Conservation (phyloP, 1,140 invertebrate species). For the Euschistus heros region DNA sequence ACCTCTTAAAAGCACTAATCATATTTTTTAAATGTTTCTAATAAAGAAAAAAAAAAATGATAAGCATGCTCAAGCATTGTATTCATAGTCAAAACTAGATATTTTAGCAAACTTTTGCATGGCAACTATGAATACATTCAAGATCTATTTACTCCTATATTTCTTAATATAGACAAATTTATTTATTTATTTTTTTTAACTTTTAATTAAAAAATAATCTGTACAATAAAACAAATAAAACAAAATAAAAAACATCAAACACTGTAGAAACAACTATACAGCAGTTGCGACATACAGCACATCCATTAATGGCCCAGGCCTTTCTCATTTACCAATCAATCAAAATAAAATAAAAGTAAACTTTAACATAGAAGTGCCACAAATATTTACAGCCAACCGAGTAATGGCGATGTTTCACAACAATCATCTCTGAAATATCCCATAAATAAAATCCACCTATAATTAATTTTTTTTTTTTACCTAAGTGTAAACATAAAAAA, state of each 20-base stretch:
- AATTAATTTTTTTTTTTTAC: too few species aligned
- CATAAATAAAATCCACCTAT: too few species aligned
- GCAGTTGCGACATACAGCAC: constrained; percentile 22
- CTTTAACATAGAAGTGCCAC: background rate
- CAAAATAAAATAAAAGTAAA: background rate
- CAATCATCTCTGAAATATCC: too few species aligned
- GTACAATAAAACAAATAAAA: constrained; percentile 5
- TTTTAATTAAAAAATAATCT: background rate
- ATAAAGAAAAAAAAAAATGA: background rate
- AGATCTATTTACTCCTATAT: constrained; percentile 19
- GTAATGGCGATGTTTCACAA: background rate
- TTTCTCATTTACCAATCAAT: background rate
- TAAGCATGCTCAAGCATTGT: constrained; percentile 25
- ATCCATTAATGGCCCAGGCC: constrained; percentile 12
- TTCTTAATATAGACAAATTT: constrained; percentile 12
- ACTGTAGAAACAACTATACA: constrained; percentile 16
- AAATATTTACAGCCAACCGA: constrained; percentile 10
- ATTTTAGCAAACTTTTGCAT: constrained; percentile 13
- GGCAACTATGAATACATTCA: constrained; percentile 24
- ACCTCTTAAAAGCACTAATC: constrained; percentile 17
- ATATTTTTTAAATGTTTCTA: background rate
- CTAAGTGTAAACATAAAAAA: too few species aligned
- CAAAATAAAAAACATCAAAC: constrained; percentile 14
- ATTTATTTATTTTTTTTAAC: background rate
- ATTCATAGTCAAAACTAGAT: constrained; percentile 19